Evolutionary conservation across 2,888 invertebrate genomes (phyloP).

Genomic region (Andrena camellia): DNA sequence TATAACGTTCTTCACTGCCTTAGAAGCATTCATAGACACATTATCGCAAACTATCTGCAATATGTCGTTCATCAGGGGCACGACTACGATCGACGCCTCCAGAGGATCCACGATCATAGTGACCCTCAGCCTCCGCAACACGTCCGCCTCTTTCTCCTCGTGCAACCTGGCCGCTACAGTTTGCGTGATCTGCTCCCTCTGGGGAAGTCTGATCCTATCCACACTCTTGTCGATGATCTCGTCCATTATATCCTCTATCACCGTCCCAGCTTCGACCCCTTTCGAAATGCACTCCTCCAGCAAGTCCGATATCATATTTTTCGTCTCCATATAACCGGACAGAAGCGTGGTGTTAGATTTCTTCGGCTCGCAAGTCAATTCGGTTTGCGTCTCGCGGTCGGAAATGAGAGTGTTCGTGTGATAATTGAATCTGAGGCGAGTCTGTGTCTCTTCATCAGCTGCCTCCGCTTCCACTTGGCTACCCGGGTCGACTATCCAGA

Average conservation of each 20-base stretch:
- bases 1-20: slow-evolving; percentile 39
- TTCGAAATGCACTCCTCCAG: slow-evolving; percentile 64
- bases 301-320: slow-evolving; percentile 40
- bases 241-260: slow-evolving; percentile 61
- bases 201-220: slow-evolving; percentile 55
- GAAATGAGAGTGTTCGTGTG: slow-evolving; percentile 47
- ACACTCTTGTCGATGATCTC: slow-evolving; percentile 68
- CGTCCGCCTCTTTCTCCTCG: slow-evolving; percentile 67
- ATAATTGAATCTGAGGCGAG: slow-evolving; percentile 64
- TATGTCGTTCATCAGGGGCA: slow-evolving; percentile 59
- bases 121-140: slow-evolving; percentile 64
- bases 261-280: slow-evolving; percentile 49
- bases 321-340: slow-evolving; percentile 58
- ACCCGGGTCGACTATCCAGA: slow-evolving; percentile 71
- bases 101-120: slow-evolving; percentile 65
- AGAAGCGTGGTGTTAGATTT: slow-evolving; percentile 71
- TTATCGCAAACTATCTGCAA: slow-evolving; percentile 35
- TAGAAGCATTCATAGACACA: slow-evolving; percentile 50
- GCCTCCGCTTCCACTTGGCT: neutral
- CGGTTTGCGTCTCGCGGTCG: slow-evolving; percentile 70
- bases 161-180: slow-evolving; percentile 61
- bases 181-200: slow-evolving; percentile 60
- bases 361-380: slow-evolving; percentile 71
- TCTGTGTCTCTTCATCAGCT: slow-evolving; percentile 56
- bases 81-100: slow-evolving; percentile 63